Evolutionary conservation across 2,888 invertebrate genomes (phyloP), one percentile per base, ranked within the genome.

Genomic region (Pheosia gnoma): DNA sequence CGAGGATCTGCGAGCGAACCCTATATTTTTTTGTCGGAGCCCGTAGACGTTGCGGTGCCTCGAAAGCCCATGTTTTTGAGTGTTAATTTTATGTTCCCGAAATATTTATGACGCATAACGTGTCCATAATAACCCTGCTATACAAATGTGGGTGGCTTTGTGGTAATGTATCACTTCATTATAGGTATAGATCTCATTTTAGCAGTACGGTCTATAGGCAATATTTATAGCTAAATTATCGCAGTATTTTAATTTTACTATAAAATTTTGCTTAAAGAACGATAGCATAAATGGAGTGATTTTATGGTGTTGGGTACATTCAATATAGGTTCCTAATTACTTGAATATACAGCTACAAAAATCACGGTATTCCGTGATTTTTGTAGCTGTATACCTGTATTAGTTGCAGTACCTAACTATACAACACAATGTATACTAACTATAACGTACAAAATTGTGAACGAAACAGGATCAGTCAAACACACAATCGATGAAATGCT

Each of bases 31-130:
- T 93, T 93, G 86, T 91, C 77, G 79, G 80, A 77, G 77, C 78
- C 82, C 84, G 91, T 86, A 93, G 93, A 93, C 93, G 87, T 83
- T 87, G 88, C 89, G 93, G 93, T 93, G 93, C 93, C 93, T 89
- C 87, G 85, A 89, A 87, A 91, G 85, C 82, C 89, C 90, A 86
- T 91, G 90, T 91, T 93, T 91, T 89, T 90, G 88, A 90, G 91
- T 91, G 93, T 93, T 93, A 91, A 93, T 91, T 93, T 93, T 91
- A 93, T 91, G 92, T 93, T 91, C 87, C 89, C 88, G 91, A 93
- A 93, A 92, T 92, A 92, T 93, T 93, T 93, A 93, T 93, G 93
- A 92, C 88, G 89, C 92, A 92, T 93, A 92, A 92, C 91, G 90
- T 84, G 88, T 83, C 85, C 88, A 84, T 90, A 91, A 93, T 90